Percentiles rank a stretch among this genome's conserved stretches.
Conservation (phyloP, 2,888 invertebrate genomes). For the Xanthia togata region DNA sequence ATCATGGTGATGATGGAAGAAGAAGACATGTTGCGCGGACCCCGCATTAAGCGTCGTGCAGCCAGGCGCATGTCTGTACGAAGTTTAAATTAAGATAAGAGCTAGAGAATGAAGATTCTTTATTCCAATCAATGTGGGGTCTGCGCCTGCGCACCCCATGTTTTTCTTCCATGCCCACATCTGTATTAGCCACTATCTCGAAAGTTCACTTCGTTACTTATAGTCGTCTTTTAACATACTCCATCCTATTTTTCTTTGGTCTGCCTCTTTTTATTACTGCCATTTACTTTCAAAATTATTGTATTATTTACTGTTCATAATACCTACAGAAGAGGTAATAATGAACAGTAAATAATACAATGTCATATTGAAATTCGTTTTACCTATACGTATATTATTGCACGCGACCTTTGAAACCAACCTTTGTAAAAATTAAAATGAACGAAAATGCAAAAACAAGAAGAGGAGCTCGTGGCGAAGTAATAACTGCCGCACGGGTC, state of each 20-base stretch:
- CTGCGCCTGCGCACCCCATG: neutral
- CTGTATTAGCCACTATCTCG: neutral
- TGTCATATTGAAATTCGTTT: constrained; percentile 12
- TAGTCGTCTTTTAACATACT: no score
- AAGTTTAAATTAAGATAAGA: no score
- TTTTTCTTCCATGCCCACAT: neutral
- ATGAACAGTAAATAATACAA: constrained; percentile 18
- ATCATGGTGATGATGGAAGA: no score
- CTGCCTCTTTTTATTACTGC: no score
- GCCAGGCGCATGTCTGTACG: no score
- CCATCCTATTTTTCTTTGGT: no score
- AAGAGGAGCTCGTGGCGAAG: no score
- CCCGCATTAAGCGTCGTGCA: no score
- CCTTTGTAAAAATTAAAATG: neutral
- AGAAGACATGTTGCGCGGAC: no score
- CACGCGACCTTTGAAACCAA: constrained; percentile 6
- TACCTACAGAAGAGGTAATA: no score
- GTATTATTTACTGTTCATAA: no score
- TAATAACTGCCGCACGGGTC: no score
- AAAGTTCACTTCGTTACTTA: neutral
- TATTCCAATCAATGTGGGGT: neutral
- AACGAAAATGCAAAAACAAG: constrained; percentile 8
- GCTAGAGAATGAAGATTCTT: neutral
- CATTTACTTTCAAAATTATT: neutral
- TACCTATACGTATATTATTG: neutral